Evolutionary conservation across 2,113 vertebrate species (phyloP).

Genomic region (Leptobrachium ailaonicum): DNA sequence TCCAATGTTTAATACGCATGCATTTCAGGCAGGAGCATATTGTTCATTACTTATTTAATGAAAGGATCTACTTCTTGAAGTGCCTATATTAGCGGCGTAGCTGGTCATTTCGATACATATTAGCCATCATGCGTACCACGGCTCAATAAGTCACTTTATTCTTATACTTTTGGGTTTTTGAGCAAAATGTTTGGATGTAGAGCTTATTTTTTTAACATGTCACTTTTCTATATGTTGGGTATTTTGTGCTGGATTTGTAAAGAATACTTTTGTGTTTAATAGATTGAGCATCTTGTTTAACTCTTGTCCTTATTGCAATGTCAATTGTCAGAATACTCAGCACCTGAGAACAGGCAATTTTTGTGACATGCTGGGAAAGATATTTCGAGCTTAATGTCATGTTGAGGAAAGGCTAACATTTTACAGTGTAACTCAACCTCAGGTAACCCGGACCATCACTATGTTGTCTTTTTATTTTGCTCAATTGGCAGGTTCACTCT

Average conservation of each 20-base stretch:
- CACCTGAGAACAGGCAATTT: constrained; percentile 32
- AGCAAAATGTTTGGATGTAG: neutral
- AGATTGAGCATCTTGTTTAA: constrained; percentile 13
- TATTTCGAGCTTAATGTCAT: constrained; percentile 43
- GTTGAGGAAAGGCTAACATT: constrained; percentile 43
- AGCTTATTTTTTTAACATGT: neutral
- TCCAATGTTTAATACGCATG: neutral
- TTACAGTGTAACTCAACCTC: constrained; percentile 36
- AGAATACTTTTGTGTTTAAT: neutral
- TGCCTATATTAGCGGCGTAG: neutral
- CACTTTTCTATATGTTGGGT: neutral
- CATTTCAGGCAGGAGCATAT: neutral
- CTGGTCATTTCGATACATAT: neutral
- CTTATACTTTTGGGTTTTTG: neutral
- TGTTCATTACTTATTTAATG: neutral
- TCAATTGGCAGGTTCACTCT: constrained; percentile 2
- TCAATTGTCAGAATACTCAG: constrained; percentile 34
- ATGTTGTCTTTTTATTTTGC: constrained; percentile 32
- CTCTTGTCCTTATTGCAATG: constrained; percentile 33
- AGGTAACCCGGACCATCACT: constrained; percentile 18
- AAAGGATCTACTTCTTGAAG: neutral
- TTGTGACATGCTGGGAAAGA: constrained; percentile 39
- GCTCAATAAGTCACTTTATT: neutral
- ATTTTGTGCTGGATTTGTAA: neutral
- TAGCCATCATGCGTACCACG: neutral